Evolutionary conservation across 1,140 invertebrate genomes (phyloP).

Genomic region (Chymomyza costata): DNA sequence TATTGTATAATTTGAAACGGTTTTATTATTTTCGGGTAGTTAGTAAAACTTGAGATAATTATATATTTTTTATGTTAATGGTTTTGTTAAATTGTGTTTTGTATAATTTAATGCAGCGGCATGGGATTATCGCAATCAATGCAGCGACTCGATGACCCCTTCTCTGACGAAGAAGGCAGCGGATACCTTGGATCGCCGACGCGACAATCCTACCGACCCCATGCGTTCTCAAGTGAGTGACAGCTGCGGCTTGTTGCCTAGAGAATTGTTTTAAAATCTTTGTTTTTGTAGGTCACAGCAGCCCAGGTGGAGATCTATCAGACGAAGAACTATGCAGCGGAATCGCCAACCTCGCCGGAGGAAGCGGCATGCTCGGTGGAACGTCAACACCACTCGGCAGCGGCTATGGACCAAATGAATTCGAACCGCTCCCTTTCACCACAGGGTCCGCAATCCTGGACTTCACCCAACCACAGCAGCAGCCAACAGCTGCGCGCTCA

Average conservation of each 20-base stretch:
- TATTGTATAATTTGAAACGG: too few species aligned
- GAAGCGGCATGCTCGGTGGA: conserved; percentile 66
- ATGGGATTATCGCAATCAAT: conserved; percentile 75
- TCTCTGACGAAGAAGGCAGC: conserved; percentile 76
- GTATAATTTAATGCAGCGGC: conserved; percentile 55
- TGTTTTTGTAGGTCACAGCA: conserved; percentile 67
- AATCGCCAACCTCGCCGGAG: conserved; percentile 76
- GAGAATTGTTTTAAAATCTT: neutral
- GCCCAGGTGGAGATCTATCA: conserved; percentile 80
- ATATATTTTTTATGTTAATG: neutral
- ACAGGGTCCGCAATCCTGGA: conserved; percentile 80
- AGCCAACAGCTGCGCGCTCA: conserved; percentile 74
- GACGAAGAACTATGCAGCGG: conserved; percentile 80
- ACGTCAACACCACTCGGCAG: conserved; percentile 74
- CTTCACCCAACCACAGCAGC: conserved; percentile 74
- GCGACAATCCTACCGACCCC: conserved; percentile 75
- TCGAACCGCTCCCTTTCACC: conserved; percentile 77
- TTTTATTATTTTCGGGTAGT: too few species aligned
- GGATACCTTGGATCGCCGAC: conserved; percentile 76
- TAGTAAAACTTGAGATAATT: too few species aligned
- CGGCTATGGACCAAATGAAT: conserved; percentile 74
- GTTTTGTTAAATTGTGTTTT: neutral
- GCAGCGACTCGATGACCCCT: conserved; percentile 75
- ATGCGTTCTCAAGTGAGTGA: conserved; percentile 75
- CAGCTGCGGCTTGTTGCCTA: neutral